These are phyloP conservation scores for Drosophila pseudotakahashii DNA, from an alignment of 2,888 invertebrate genomes.

Conservation along the genomic window DNA sequence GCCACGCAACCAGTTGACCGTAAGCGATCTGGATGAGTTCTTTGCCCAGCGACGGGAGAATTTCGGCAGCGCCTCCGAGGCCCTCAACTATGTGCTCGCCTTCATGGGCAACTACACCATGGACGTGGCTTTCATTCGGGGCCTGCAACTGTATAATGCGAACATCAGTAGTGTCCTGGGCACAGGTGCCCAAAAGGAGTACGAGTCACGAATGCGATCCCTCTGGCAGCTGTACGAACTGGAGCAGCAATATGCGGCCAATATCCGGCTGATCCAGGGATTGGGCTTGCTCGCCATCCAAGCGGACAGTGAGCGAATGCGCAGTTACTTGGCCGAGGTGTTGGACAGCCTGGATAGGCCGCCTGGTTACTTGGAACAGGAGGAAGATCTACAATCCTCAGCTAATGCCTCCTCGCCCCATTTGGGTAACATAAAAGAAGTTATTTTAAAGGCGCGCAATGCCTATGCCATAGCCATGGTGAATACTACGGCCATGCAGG, in stretches of 20 bases:
- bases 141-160: slow-evolving; percentile 69
- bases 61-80: slow-evolving; percentile 58
- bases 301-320: slow-evolving; percentile 50
- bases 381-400: not conserved
- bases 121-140: slow-evolving; percentile 74
- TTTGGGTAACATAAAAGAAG: not conserved
- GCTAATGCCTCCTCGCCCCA: slow-evolving; percentile 6
- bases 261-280: slow-evolving; percentile 64
- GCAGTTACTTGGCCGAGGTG: slow-evolving; percentile 45
- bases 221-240: slow-evolving; percentile 80
- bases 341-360: slow-evolving; percentile 42
- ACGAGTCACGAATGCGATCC: slow-evolving; percentile 69
- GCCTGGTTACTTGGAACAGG: not conserved
- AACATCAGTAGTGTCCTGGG: slow-evolving; percentile 64
- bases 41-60: slow-evolving; percentile 58
- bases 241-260: slow-evolving; percentile 71
- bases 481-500: slow-evolving; percentile 80
- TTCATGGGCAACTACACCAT: slow-evolving; percentile 79
- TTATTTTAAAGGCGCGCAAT: slow-evolving; percentile 17
- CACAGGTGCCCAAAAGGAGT: slow-evolving; percentile 69
- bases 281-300: slow-evolving; percentile 66
- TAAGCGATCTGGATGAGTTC: slow-evolving; percentile 75
- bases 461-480: slow-evolving; percentile 59
- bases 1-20: slow-evolving; percentile 66
- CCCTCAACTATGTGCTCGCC: slow-evolving; percentile 56